These are phyloP conservation scores for Siphamia tubifer DNA, from an alignment of 2,113 vertebrate genomes.

Conservation along the genomic window DNA sequence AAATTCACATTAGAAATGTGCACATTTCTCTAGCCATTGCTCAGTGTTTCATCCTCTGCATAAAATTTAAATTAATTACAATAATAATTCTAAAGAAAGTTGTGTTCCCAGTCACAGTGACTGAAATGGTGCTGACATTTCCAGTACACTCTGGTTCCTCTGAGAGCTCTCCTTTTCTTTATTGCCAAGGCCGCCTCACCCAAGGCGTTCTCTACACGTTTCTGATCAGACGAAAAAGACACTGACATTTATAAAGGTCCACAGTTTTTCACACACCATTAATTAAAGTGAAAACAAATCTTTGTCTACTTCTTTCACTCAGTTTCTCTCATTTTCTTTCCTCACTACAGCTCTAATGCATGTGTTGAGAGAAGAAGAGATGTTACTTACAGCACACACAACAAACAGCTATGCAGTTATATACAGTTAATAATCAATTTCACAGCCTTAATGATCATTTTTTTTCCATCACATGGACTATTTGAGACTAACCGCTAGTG, in stretches of 20 bases:
- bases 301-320: constrained; percentile 33
- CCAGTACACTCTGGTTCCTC: constrained; percentile 27
- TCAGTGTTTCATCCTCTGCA: not conserved
- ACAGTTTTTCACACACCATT: constrained; percentile 54
- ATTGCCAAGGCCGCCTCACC: constrained; percentile 45
- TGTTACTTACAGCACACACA: constrained; percentile 31
- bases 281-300: constrained; percentile 65
- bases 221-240: constrained; percentile 58
- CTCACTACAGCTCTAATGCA: not conserved
- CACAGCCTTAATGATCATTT: constrained; percentile 26
- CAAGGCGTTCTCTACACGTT: constrained; percentile 25
- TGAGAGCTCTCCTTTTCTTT: constrained; percentile 27
- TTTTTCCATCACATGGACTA: not conserved
- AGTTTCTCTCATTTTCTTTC: constrained; percentile 4
- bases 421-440: not conserved
- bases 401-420: constrained; percentile 36
- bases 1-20: not conserved
- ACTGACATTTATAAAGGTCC: constrained; percentile 72
- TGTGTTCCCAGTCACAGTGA: not conserved
- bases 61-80: not conserved
- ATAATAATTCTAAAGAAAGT: constrained; percentile 5
- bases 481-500: not conserved
- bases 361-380: not conserved
- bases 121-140: constrained; percentile 60
- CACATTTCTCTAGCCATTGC: not conserved